Conservation (phyloP, 1,140 invertebrate genomes). For the Arctopsyche grandis region DNA sequence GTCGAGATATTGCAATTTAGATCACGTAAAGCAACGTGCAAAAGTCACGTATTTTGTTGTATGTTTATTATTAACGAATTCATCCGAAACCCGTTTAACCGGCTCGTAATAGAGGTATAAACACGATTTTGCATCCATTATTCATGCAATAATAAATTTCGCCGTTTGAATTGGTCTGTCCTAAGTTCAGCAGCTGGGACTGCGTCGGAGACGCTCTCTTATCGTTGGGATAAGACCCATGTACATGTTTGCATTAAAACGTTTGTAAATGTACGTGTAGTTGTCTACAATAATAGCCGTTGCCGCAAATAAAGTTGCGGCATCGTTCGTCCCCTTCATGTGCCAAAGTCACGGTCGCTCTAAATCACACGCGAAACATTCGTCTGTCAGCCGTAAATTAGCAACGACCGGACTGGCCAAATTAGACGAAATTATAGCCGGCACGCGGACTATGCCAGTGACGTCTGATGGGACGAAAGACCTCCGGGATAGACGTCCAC, state of each 20-base stretch:
- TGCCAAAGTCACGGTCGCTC: conserved; percentile 38
- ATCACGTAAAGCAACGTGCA: conserved; percentile 21
- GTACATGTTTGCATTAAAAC: no score
- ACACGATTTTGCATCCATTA: background rate
- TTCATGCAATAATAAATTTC: no score
- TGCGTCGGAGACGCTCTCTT: no score
- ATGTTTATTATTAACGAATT: conserved; percentile 34
- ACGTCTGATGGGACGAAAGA: background rate
- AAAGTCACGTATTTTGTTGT: conserved; percentile 25
- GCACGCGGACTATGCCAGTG: conserved; percentile 3
- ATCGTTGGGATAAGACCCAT: no score
- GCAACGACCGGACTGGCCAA: conserved; percentile 23
- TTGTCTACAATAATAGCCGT: background rate
- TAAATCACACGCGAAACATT: conserved; percentile 38
- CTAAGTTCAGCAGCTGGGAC: no score
- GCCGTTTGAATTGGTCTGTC: no score
- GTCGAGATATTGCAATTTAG: conserved; percentile 10
- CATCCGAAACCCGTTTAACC: conserved; percentile 7
- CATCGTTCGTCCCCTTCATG: conserved; percentile 28
- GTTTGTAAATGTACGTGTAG: background rate
- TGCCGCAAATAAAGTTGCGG: conserved; percentile 20
- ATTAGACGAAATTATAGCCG: conserved; percentile 28
- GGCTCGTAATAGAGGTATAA: background rate
- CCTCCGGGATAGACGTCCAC: background rate
- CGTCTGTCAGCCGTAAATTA: conserved; percentile 36